Evolutionary conservation across 2,888 invertebrate species (phyloP).

Genomic region (Tupiocoris notatus): DNA sequence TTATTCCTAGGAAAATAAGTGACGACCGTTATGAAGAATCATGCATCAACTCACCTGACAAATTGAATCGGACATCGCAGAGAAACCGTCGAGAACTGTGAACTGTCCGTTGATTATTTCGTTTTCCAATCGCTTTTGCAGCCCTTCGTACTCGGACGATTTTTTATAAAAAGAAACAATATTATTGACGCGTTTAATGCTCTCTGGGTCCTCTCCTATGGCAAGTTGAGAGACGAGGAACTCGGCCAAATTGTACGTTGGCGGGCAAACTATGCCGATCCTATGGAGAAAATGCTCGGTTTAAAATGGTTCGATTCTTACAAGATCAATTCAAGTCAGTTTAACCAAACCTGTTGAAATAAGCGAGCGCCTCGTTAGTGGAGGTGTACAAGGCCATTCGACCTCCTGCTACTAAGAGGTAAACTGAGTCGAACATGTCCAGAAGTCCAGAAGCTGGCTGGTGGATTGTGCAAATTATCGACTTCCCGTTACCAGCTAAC

Average conservation of each 20-base stretch:
- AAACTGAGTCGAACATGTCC: constrained; percentile 75
- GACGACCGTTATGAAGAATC: neutral
- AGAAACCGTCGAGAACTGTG: constrained; percentile 8
- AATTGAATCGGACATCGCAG: constrained; percentile 21
- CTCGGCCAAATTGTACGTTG: constrained; percentile 81
- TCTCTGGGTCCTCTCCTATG: constrained; percentile 58
- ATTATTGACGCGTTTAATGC: constrained; percentile 54
- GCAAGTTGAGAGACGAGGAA: constrained; percentile 71
- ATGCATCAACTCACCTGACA: constrained; percentile 27
- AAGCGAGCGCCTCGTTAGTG: constrained; percentile 65
- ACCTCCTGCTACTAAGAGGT: constrained; percentile 76
- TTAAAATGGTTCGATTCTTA: neutral
- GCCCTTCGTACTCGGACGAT: constrained; percentile 54
- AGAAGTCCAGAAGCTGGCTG: constrained; percentile 87
- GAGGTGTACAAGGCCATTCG: constrained; percentile 76
- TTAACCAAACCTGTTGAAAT: constrained; percentile 59
- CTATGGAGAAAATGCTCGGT: constrained; percentile 54
- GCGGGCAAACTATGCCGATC: constrained; percentile 66
- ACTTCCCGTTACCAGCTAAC: constrained; percentile 67
- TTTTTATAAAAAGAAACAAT: constrained; percentile 61
- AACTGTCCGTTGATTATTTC: constrained; percentile 40
- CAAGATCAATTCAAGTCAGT: neutral
- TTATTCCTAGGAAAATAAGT: neutral
- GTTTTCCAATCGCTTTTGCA: constrained; percentile 47
- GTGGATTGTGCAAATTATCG: constrained; percentile 84